These are phyloP conservation scores for Drosophila eugracilis DNA, from an alignment of 1,140 invertebrate species.

Conservation along the genomic window DNA sequence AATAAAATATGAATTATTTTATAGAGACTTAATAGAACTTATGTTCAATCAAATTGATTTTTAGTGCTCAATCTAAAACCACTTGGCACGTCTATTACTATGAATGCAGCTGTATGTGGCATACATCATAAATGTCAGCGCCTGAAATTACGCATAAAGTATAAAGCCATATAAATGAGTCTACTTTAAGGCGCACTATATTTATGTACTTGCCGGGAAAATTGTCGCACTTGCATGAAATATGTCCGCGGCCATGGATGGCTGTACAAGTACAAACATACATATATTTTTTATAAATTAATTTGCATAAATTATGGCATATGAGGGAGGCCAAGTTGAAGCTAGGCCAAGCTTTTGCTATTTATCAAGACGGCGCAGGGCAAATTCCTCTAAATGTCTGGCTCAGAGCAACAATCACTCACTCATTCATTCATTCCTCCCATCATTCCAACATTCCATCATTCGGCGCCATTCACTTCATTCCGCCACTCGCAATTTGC, in stretches of 20 bases:
- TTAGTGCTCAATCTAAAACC: not conserved
- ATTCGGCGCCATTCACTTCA: slow-evolving; percentile 46
- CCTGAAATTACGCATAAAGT: slow-evolving; percentile 79
- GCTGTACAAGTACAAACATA: slow-evolving; percentile 4
- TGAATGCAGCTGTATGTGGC: slow-evolving; percentile 25
- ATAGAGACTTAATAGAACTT: not conserved
- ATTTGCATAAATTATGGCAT: slow-evolving; percentile 83
- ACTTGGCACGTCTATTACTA: not conserved
- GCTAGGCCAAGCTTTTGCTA: slow-evolving; percentile 67
- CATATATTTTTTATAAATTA: slow-evolving; percentile 65
- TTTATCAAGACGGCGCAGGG: slow-evolving; percentile 62
- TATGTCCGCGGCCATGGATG: slow-evolving; percentile 49
- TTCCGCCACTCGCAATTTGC: slow-evolving; percentile 71
- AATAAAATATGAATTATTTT: not conserved
- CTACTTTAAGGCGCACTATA: slow-evolving; percentile 79
- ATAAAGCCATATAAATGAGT: slow-evolving; percentile 84
- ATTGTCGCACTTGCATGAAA: slow-evolving; percentile 74
- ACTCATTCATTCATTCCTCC: slow-evolving; percentile 48
- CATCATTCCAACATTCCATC: slow-evolving; percentile 54
- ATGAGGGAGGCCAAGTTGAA: slow-evolving; percentile 51
- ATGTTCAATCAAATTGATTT: not conserved
- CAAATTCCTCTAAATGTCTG: slow-evolving; percentile 53
- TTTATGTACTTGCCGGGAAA: slow-evolving; percentile 75
- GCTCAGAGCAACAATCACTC: slow-evolving; percentile 67
- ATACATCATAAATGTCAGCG: slow-evolving; percentile 83